Evolutionary conservation across 1,140 invertebrate genomes (phyloP).

Genomic region (Cherax destructor): DNA sequence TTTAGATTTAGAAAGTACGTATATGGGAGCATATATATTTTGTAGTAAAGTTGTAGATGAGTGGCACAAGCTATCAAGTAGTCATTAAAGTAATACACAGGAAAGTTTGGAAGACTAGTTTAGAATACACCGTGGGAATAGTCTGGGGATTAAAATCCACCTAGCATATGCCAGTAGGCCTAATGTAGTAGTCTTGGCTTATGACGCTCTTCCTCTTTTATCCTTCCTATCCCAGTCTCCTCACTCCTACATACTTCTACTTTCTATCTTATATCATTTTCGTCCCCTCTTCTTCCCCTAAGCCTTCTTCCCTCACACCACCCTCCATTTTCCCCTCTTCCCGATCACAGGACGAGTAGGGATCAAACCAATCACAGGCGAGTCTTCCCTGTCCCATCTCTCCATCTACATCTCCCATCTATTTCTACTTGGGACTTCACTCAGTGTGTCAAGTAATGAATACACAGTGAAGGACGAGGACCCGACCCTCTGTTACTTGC

Average conservation of each 20-base stretch:
- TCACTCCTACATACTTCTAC: constrained; percentile 12
- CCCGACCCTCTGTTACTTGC: not conserved
- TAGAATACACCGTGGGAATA: no score
- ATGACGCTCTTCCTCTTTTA: not conserved
- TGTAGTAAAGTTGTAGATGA: no score
- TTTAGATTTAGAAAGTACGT: no score
- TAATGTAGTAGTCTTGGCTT: not conserved
- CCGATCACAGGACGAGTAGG: no score
- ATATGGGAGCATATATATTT: no score
- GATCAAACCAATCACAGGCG: no score
- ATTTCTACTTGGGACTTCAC: not conserved
- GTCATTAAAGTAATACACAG: no score
- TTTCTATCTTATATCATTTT: constrained; percentile 19
- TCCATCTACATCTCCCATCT: not conserved
- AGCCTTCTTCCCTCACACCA: not conserved
- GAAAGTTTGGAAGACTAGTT: no score
- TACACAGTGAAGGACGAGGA: not conserved
- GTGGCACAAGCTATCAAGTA: no score
- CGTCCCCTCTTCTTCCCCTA: not conserved
- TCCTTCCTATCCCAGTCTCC: not conserved
- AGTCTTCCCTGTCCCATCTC: not conserved
- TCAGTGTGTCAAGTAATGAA: not conserved
- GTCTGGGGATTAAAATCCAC: no score
- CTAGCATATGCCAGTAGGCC: no score
- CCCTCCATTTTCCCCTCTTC: not conserved